Evolutionary conservation across 92 coral and sea anemone genomes (phyloP).

Genomic region (Desmophyllum pertusum): DNA sequence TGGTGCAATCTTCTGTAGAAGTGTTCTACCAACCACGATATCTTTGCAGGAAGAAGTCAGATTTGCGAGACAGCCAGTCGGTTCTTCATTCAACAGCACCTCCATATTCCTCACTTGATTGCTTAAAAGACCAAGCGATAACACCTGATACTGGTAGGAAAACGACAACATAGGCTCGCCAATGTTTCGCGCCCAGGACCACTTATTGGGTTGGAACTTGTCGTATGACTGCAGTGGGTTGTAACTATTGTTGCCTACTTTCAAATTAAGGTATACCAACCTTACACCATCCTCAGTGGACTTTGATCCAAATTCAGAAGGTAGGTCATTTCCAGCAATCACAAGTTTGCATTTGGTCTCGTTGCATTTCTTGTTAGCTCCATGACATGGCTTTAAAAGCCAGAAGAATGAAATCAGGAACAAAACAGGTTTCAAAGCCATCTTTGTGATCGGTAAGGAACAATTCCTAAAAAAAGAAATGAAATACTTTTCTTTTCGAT

Average conservation of each 20-base stretch:
- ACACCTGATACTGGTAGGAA: background rate
- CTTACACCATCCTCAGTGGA: conserved; percentile 3
- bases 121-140: background rate
- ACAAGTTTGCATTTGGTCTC: background rate
- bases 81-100: background rate
- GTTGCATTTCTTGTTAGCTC: background rate
- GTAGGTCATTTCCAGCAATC: background rate
- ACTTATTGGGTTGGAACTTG: conserved; percentile 3
- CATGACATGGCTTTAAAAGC: background rate
- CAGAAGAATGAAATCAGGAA: background rate
- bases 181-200: conserved; percentile 2
- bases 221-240: conserved; percentile 1
- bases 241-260: background rate
- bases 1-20: background rate
- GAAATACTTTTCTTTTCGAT: no score
- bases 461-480: conserved; percentile 1
- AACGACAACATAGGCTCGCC: conserved; percentile 10
- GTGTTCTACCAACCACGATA: background rate
- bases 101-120: background rate
- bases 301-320: background rate
- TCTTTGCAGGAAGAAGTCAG: background rate
- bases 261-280: conserved; percentile 1
- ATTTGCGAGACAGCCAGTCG: background rate
- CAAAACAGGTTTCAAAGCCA: background rate
- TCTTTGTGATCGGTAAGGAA: background rate